Evolutionary conservation across 2,888 invertebrate genomes (phyloP), one percentile per base, ranked within the genome.

Genomic region (Oasisia sp.): DNA sequence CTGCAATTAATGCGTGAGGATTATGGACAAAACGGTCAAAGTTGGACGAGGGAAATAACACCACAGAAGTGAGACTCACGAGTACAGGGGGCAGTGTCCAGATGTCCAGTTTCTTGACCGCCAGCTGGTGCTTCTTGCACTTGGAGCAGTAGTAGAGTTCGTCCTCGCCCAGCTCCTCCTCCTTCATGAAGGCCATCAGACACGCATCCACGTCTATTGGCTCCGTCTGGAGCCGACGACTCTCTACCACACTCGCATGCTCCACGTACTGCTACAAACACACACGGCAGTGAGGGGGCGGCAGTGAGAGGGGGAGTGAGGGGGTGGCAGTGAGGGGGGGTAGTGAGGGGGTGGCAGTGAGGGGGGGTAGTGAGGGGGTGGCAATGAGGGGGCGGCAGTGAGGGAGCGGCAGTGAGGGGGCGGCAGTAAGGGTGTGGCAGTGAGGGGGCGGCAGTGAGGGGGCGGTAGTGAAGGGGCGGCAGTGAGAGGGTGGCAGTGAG

Each of bases 41-140:
- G 50, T 9, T 14, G 14, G 14, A 50, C 14, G 50, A 4, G 12
- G 50, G 9, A 12, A 50, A 50, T 7, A 12, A 50, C 1, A 14
- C 14, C 5, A 32, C 32, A 32, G 19, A 32, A 32, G 27, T 11
- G 27, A 32, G 32, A 94, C 95, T 94, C 92, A 98, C 98, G 96
- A 99, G 97, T 94, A 99, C 97, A 19, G 98, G 98, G 92, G 99
- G 99, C 94, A 98, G 96, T 94, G 98, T 97, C 98, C 99, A 99
- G 92, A 99, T 98, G 96, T 98, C 98, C 95, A 99, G 97, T 96
- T 98, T 98, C 97, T 99, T 99, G 94, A 98, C 98, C 92, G 99
- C 98, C 92, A 98, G 97, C 95, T 98, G 98, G 95, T 97, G 98
- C 94, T 97, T 97, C 95, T 98, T 97, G 97, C 99, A 99, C 95